Evolutionary conservation across 2,888 invertebrate species (phyloP).

Genomic region (Rhagonycha lutea): DNA sequence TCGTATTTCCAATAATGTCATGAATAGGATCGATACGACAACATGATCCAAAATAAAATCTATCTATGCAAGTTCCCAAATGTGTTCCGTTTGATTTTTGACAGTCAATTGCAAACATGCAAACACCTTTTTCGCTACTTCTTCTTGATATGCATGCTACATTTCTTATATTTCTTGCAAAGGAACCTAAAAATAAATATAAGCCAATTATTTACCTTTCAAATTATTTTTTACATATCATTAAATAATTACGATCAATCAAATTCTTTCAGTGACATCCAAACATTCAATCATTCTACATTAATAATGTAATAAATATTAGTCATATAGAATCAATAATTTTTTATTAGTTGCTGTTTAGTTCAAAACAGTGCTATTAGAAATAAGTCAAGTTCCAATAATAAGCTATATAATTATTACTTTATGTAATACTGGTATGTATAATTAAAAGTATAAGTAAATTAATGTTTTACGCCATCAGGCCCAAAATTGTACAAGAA

Average conservation of each 20-base stretch:
- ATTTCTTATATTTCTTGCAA: constrained; percentile 86
- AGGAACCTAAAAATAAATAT: constrained; percentile 67
- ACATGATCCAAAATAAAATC: constrained; percentile 92
- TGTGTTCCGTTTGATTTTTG: constrained; percentile 89
- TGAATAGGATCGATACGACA: constrained; percentile 74
- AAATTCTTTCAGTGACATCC: no score
- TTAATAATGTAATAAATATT: not conserved
- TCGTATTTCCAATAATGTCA: constrained; percentile 65
- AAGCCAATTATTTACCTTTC: not conserved
- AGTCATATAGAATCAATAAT: no score
- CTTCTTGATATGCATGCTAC: constrained; percentile 84
- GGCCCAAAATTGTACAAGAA: no score
- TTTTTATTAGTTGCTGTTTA: no score
- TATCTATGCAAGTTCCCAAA: constrained; percentile 88
- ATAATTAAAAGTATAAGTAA: no score
- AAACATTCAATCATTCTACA: not conserved
- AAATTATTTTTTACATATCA: not conserved
- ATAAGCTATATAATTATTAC: no score
- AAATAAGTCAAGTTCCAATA: no score
- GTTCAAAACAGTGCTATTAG: no score
- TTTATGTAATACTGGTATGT: no score
- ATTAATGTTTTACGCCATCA: no score
- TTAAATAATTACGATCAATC: no score
- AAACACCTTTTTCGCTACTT: constrained; percentile 79
- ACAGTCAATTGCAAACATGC: constrained; percentile 94